Evolutionary conservation across 1,140 invertebrate genomes (phyloP).

Genomic region (Diorhabda sublineata): DNA sequence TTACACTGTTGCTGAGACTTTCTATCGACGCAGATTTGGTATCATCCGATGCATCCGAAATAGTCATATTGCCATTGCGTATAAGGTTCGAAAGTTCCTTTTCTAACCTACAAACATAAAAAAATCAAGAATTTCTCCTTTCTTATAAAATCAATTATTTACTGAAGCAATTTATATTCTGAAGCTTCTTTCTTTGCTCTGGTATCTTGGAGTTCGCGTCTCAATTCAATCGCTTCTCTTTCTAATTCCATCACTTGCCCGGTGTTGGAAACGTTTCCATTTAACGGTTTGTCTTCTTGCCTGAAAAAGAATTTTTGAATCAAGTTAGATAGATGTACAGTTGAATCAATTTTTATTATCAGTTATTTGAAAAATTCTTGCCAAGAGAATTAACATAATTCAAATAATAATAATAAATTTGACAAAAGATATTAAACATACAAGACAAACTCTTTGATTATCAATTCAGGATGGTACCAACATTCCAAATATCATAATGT

Average conservation of each 20-base stretch:
- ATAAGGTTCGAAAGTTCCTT: conserved; percentile 35
- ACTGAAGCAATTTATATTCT: conserved; percentile 52
- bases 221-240: conserved; percentile 45
- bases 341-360: neutral
- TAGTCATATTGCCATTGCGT: conserved; percentile 32
- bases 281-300: neutral
- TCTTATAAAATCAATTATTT: conserved; percentile 37
- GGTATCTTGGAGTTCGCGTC: conserved; percentile 51
- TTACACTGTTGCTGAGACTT: conserved; percentile 29
- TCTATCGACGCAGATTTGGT: conserved; percentile 38
- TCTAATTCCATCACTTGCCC: conserved; percentile 45
- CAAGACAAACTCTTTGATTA: no score
- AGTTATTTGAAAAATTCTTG: neutral
- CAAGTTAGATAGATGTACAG: neutral
- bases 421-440: no score
- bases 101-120: conserved; percentile 31
- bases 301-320: neutral
- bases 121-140: neutral
- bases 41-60: conserved; percentile 39
- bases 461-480: no score
- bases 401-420: no score
- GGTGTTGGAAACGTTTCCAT: conserved; percentile 32
- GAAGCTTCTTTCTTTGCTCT: conserved; percentile 51
- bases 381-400: no score
- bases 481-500: no score